Base-by-base conservation (phyloP, 2,113 vertebrate genomes). In the Oxyura jamaicensis region DNA sequence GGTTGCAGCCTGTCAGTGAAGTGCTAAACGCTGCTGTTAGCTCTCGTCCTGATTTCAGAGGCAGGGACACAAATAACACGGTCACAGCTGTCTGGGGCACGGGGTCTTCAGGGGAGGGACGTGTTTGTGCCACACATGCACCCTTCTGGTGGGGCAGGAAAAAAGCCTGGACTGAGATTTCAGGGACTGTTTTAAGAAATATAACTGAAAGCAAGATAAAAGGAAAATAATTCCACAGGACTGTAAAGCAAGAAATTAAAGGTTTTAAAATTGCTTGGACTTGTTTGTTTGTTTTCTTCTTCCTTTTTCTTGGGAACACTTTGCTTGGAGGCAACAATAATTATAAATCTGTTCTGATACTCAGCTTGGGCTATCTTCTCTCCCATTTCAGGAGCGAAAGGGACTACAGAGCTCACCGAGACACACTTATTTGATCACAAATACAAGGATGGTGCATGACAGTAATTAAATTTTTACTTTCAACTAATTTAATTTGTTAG, bases 401-500 rank as follows among this genome's bases (percentile, higher is more conserved):
- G 52, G 56, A 91, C 91, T 84, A 41, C 91, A 93, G 88, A 80
- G 67, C 86, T 73, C 86, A 44, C 50, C 83, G 83, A 77, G 41
- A 36, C 10, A 2, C 4, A 12, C 90, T 93, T 39, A 52, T 73
- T 96, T 95, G 80, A 93, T 97, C 89, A 95, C 94, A 95, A 88
- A 96, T 55, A 81, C 8, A 28, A 93, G 95, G 95, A 96, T 95
- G 95, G 84, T 92, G 68, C 85, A 53, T 36, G 89, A 79, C 91
- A 88, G 76, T 97, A 97, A 97, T 98, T 98, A 97, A 89, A 95
- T 97, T 97, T 97, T 97, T 88, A 83, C 93, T 97, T 91, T 95
- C 92, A 95, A 73, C 95, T 98, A 97, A 98, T 97, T 98, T 91
- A 97, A 97, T 98, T 97, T 97, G 95, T 94, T 93, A 92, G 90